Conservation (phyloP, 2,797 vertebrate species). For the Botia almorhae region DNA sequence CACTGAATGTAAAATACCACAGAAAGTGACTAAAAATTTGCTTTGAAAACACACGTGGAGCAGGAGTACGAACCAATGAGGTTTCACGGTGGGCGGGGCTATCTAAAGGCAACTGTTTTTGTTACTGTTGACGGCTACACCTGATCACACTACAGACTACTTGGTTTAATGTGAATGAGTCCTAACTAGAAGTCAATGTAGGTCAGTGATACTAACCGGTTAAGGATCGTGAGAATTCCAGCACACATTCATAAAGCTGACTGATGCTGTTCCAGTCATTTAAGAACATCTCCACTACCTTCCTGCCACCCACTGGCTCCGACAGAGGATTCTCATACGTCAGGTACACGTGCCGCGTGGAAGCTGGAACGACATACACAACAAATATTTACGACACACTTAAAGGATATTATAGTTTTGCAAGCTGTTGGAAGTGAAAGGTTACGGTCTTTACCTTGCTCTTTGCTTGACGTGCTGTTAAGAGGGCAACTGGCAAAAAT, state of each 20-base stretch:
- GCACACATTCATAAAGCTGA: slow-evolving; percentile 94
- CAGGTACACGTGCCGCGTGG: slow-evolving; percentile 94
- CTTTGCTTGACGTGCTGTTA: slow-evolving; percentile 91
- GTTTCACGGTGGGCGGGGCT: not conserved
- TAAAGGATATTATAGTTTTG: not conserved
- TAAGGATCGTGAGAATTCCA: slow-evolving; percentile 91
- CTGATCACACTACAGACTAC: not conserved
- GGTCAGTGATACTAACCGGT: slow-evolving; percentile 80
- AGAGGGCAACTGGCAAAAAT: slow-evolving; percentile 96
- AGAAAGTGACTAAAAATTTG: not conserved
- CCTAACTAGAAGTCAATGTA: not conserved
- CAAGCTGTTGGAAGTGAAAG: not conserved
- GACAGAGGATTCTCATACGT: slow-evolving; percentile 96
- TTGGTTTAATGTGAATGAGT: too few species aligned
- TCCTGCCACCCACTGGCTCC: slow-evolving; percentile 95
- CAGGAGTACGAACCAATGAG: not conserved
- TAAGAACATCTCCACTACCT: slow-evolving; percentile 98
- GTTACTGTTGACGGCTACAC: not conserved
- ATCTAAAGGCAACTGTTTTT: too few species aligned
- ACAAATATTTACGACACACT: not conserved
- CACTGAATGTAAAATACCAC: not conserved
- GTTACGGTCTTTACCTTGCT: slow-evolving; percentile 83
- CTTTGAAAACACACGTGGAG: not conserved
- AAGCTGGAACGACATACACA: slow-evolving; percentile 75
- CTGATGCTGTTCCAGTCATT: slow-evolving; percentile 98